Evolutionary conservation across 1,140 invertebrate species (phyloP).

Genomic region (Orchesella cincta): DNA sequence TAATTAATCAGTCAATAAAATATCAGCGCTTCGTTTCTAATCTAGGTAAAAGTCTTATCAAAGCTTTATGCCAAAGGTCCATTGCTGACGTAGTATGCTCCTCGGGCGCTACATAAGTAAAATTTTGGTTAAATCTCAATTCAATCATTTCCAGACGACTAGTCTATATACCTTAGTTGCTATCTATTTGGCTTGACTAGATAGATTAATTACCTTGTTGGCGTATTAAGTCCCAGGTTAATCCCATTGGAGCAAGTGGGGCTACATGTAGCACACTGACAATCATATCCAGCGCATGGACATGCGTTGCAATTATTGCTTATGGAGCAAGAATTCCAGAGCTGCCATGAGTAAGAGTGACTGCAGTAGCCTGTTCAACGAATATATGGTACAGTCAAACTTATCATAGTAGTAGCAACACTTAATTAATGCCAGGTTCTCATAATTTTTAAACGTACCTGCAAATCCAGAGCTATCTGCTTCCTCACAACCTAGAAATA

Average conservation of each 20-base stretch:
- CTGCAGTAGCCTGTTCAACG: not conserved
- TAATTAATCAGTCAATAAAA: conserved; percentile 1
- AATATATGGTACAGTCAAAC: too few relatives aligned
- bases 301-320: not conserved
- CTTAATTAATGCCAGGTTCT: not conserved
- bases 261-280: not conserved
- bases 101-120: not conserved
- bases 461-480: conserved; percentile 28
- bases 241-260: not conserved
- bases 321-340: not conserved
- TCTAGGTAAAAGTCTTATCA: too few relatives aligned
- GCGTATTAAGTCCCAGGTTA: not conserved
- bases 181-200: too few relatives aligned
- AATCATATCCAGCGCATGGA: not conserved
- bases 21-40: not conserved
- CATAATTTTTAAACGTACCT: not conserved
- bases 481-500: conserved; percentile 30
- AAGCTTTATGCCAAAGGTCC: conserved; percentile 2
- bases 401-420: not conserved
- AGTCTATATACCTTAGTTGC: too few relatives aligned
- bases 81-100: not conserved
- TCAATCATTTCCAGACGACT: too few relatives aligned
- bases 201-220: not conserved
- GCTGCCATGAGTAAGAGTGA: not conserved
- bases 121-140: conserved; percentile 1